These are phyloP conservation scores for Saccostrea cuccullata DNA, from an alignment of 1,140 invertebrate species.

Conservation along the genomic window DNA sequence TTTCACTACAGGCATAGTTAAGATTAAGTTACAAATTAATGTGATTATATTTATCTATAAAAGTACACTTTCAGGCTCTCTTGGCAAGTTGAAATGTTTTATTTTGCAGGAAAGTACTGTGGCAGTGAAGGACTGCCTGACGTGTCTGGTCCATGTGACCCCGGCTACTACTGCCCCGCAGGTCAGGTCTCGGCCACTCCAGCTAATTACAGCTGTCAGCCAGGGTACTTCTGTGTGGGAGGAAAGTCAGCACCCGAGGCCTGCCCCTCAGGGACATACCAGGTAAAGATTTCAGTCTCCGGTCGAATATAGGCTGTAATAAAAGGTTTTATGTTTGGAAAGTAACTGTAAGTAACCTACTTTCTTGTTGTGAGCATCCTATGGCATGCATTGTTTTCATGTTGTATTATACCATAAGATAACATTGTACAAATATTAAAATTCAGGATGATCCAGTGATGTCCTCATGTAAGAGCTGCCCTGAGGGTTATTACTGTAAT, in stretches of 20 bases:
- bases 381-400: neutral
- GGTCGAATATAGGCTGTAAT: neutral
- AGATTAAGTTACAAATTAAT: no score
- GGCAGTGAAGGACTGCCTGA: conserved; percentile 65
- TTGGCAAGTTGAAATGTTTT: neutral
- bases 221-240: conserved; percentile 72
- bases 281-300: conserved; percentile 60
- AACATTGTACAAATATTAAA: neutral
- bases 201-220: conserved; percentile 70
- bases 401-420: neutral
- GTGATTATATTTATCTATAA: no score
- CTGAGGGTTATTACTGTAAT: conserved; percentile 74
- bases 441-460: conserved; percentile 62
- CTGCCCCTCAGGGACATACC: conserved; percentile 73
- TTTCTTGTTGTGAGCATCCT: neutral
- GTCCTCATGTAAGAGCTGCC: conserved; percentile 68
- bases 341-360: no score
- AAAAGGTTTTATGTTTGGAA: no score
- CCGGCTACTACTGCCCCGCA: conserved; percentile 74
- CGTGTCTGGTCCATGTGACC: conserved; percentile 68
- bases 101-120: conserved; percentile 71
- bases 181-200: conserved; percentile 73
- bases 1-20: no score
- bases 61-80: no score
- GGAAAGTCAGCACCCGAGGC: conserved; percentile 64